Conservation (phyloP, 2,797 vertebrate genomes). For the Acanthurus leucopareius region DNA sequence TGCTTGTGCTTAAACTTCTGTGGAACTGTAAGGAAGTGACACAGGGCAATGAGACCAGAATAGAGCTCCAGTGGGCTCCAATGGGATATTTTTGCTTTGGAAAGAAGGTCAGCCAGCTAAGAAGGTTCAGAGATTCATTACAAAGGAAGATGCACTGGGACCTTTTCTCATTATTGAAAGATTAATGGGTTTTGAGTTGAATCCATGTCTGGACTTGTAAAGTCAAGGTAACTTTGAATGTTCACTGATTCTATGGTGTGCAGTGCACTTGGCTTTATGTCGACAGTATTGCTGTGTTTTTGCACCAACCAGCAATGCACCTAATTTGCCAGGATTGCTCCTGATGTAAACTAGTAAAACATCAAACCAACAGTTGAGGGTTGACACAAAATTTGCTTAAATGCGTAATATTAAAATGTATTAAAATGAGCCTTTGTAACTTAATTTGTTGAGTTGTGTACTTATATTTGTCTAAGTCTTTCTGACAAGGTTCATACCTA, state of each 20-base stretch:
- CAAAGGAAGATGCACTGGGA: slow-evolving; percentile 72
- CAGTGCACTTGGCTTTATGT: slow-evolving; percentile 11
- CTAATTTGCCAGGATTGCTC: slow-evolving; percentile 33
- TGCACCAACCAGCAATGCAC: slow-evolving; percentile 8
- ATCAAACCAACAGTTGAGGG: slow-evolving; percentile 45
- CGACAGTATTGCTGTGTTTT: slow-evolving; percentile 11
- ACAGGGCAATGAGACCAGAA: slow-evolving; percentile 60
- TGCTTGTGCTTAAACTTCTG: slow-evolving; percentile 57
- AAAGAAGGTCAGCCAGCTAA: slow-evolving; percentile 77
- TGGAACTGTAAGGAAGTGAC: slow-evolving; percentile 62
- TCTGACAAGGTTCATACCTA: too few species aligned
- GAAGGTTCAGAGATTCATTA: slow-evolving; percentile 75
- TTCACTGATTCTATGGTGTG: slow-evolving; percentile 1
- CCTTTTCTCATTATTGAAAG: slow-evolving; percentile 73
- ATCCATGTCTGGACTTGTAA: slow-evolving; percentile 26
- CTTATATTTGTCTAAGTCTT: too few species aligned
- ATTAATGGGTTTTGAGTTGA: slow-evolving; percentile 65
- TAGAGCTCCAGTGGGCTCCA: slow-evolving; percentile 68
- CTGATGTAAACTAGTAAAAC: slow-evolving; percentile 44
- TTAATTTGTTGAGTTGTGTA: too few species aligned
- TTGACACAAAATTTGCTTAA: slow-evolving; percentile 38
- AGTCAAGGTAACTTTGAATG: slow-evolving; percentile 18
- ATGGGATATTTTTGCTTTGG: slow-evolving; percentile 68
- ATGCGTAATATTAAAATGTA: too few species aligned
- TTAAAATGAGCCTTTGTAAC: too few species aligned